Percentiles rank a stretch among this genome's conserved stretches.
Evolutionary conservation across 2,888 invertebrate genomes (phyloP).

Genomic region (Cheilosia variabilis): DNA sequence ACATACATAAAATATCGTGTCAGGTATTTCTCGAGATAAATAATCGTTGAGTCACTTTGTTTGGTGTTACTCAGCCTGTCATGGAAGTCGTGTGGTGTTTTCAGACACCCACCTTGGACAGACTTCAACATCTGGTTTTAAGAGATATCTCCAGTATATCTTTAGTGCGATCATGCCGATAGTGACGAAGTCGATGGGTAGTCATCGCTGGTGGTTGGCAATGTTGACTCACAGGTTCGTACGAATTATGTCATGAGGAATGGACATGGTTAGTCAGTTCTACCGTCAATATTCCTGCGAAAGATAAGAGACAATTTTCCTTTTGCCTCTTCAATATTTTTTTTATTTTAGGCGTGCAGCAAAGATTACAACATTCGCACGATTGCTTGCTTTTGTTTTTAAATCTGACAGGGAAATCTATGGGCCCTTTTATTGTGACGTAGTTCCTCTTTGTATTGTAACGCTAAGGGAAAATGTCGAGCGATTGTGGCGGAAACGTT

Average conservation of each 20-base stretch:
- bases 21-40: slow-evolving; percentile 20
- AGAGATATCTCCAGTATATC: slow-evolving; percentile 6
- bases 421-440: too few species aligned
- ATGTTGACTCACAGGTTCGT: slow-evolving; percentile 34
- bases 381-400: too few species aligned
- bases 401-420: too few species aligned
- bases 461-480: too few species aligned
- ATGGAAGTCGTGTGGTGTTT: slow-evolving; percentile 31
- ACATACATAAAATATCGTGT: background rate
- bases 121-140: slow-evolving; percentile 2
- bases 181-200: slow-evolving; percentile 23
- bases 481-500: too few species aligned
- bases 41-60: slow-evolving; percentile 27
- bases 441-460: too few species aligned
- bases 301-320: background rate
- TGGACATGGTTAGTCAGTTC: background rate
- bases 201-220: slow-evolving; percentile 13
- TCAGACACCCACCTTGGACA: slow-evolving; percentile 21
- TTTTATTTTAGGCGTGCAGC: too few species aligned
- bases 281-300: background rate
- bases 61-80: slow-evolving; percentile 1
- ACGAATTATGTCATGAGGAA: slow-evolving; percentile 28
- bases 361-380: too few species aligned
- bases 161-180: slow-evolving; percentile 10
- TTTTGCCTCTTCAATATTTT: background rate